Evolutionary conservation across 2,888 invertebrate species (phyloP), one percentile per base, ranked within the genome.

Genomic region (Deladenus siricidicola): DNA sequence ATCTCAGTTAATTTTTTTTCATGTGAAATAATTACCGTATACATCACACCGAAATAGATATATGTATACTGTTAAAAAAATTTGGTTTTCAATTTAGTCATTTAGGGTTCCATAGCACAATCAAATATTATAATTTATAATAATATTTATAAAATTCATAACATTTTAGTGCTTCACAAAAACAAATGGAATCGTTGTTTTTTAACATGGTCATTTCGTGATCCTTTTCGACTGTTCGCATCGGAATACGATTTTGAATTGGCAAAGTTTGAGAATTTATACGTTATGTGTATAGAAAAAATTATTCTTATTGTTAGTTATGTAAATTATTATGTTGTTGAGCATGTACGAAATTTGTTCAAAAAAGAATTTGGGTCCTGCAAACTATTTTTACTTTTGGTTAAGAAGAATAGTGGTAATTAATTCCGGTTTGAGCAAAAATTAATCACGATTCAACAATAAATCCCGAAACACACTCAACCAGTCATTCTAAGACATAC

Each of bases 181-280:
- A 49, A 54, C 26, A 30, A 56, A 19, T 67, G 67, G 69, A 54
- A 48, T 8, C 30, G 28, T 24, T 67, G 66, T 26, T 34, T 26
- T 10, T 34, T 68, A n/a, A 62, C 57, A 14, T 68, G 67, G 62
- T 42, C 60, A n/a, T 68, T 68, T 34, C 59, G 66, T 17, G 68
- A 68, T 44, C 68, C 68, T 2, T 68, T 60, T 53, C 23, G 50
- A 28, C 30, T 68, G 48, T 70, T 67, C 43, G 47, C 53, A 21
- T 39, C 54, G 17, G 62, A 62, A 39, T 58, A 55, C 21, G 65
- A 56, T 14, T 69, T 71, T 29, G n/a, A 42, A 21, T 42, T 51
- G 26, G 68, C 66, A 23, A 68, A 57, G 66, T 66, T 23, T 24
- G 54, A 42, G 39, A n/a, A 39, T 19, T 61, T 61, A 6, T 34